Base-by-base conservation (phyloP, 2,888 invertebrate species). In the Alsophila aescularia region DNA sequence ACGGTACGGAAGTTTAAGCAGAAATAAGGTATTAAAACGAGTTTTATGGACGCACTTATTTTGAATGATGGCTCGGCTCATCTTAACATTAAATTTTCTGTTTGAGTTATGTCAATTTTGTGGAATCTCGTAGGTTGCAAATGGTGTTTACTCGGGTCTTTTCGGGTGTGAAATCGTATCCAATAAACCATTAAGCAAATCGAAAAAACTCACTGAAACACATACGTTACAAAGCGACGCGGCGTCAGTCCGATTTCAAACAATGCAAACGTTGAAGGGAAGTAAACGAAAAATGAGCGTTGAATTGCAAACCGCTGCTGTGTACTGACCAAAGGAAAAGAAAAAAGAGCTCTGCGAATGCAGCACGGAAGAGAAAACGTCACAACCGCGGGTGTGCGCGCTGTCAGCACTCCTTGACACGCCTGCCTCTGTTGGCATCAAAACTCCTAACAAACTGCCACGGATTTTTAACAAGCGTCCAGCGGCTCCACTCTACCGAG, bases 11-110 rank as follows among this genome's bases (percentile, higher is more conserved):
- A 87, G 84, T 86, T 90, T 85, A 85, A 87, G 83, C 86, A 78
- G 77, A 83, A 86, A 88, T 89, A 88, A 88, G 87, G 83, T 85
- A 88, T 89, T 83, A 83, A 83, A 86, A 85, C 75, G 83, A 85
- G 83, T 83, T 88, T 87, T 84, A 87, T 87, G 83, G 75, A 60
- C 67, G 66, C 73, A 70, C 69, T 75, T 75, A 85, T 83, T 87
- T 81, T 87, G 84, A 89, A 83, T 82, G 83, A 88, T 87, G 75
- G 83, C 75, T 70, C 69, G 73, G 81, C 73, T 81, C 78, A 80
- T 79, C 83, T 84, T 81, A 83, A 67, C 77, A 79, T 81, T 79
- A 81, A 80, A 81, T 84, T 83, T 79, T 62, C 75, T 77, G 81
- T 75, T 79, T 82, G 73, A 82, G 81, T 82, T 72, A 73, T 71